phyloP scores from a whole-genome alignment of 2,113 vertebrate species.

The Alligator sinensis region DNA sequence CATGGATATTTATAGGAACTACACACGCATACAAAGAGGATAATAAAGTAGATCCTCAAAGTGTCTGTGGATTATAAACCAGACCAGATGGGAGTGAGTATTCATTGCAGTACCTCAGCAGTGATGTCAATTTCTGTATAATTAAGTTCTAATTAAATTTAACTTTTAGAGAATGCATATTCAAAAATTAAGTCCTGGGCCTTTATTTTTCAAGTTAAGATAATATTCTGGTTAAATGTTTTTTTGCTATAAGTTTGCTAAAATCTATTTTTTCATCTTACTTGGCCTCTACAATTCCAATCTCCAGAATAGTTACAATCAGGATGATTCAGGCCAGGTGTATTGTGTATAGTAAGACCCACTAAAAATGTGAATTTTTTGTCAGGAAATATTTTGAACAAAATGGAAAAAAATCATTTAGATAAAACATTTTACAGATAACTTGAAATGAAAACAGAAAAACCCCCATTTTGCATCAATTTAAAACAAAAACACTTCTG shows the following conservation, averaged over 20 bases:
- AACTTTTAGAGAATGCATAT: constrained; percentile 27
- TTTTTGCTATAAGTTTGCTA: constrained; percentile 23
- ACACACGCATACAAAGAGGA: not conserved
- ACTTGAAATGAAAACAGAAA: not conserved
- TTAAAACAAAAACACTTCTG: not conserved
- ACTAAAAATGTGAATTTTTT: not conserved
- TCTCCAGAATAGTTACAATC: not conserved
- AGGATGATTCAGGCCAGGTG: not conserved
- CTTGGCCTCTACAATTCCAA: constrained; percentile 6
- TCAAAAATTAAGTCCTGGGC: constrained; percentile 50
- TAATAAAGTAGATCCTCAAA: constrained; percentile 2
- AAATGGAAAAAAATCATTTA: not conserved
- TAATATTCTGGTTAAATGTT: constrained; percentile 31
- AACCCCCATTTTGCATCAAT: not conserved
- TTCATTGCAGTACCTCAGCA: constrained; percentile 45
- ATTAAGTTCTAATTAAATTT: constrained; percentile 55
- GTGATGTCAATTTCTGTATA: constrained; percentile 30
- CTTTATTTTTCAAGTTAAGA: constrained; percentile 47
- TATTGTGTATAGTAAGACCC: not conserved
- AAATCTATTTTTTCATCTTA: constrained; percentile 44
- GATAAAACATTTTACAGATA: not conserved
- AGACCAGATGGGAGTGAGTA: not conserved
- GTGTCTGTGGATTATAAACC: not conserved
- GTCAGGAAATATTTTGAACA: not conserved
- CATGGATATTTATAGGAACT: not conserved